These are phyloP conservation scores for Ormyrus thymus DNA, from an alignment of 2,888 invertebrate species.

Conservation along the genomic window DNA sequence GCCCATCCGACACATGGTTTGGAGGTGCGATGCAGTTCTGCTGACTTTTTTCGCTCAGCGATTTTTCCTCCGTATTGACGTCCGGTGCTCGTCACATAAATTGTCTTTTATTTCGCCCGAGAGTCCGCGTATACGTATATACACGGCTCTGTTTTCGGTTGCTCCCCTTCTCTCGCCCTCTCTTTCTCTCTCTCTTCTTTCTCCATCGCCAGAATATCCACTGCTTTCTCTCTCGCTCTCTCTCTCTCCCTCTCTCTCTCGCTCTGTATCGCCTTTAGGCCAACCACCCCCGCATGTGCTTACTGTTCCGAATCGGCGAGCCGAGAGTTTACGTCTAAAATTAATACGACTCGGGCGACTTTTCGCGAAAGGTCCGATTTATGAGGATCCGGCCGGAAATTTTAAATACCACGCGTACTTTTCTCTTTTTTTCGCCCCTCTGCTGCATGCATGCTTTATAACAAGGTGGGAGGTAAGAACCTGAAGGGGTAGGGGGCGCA, in stretches of 20 bases:
- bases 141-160: not conserved
- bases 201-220: too few relatives aligned
- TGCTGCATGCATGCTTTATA: not conserved
- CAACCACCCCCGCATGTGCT: constrained; percentile 41
- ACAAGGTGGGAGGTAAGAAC: not conserved
- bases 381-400: too few relatives aligned
- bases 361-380: too few relatives aligned
- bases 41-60: too few relatives aligned
- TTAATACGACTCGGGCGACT: too few relatives aligned
- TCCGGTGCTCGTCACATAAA: not conserved
- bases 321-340: not conserved
- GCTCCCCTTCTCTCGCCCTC: not conserved
- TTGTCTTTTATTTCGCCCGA: not conserved
- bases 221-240: not conserved
- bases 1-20: too few relatives aligned
- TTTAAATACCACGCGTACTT: too few relatives aligned
- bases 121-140: not conserved
- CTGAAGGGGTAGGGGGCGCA: constrained; percentile 31
- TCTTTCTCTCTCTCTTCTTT: not conserved
- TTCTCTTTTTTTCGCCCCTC: not conserved
- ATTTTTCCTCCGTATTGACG: too few relatives aligned
- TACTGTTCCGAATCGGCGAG: constrained; percentile 6
- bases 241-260: not conserved
- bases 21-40: not conserved
- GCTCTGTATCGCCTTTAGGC: not conserved